Base-by-base conservation (phyloP, 2,113 vertebrate genomes). In the Miniopterus natalensis region DNA sequence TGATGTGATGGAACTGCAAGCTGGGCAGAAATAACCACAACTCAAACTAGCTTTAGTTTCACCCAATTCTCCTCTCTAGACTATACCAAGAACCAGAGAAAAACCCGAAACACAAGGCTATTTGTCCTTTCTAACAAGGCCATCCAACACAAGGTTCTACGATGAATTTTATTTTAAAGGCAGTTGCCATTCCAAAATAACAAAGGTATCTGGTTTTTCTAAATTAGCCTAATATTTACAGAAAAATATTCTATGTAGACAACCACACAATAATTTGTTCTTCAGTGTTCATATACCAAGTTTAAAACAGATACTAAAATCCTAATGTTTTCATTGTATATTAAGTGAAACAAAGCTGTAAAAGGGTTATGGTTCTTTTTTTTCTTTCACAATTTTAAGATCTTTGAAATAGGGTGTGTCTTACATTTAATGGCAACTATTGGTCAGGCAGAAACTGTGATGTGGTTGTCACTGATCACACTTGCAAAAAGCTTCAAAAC, bases 311-410 rank as follows among this genome's bases (percentile, higher is more conserved):
- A 88, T 29, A 84, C 20, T 18, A 80, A 81, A 65, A 93, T 92
- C 55, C 29, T 70, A 94, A 36, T 47, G 40, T 84, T 93, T 95
- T 88, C 81, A 88, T 29, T 53, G n/a, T 53, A 95, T 88, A 92
- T 49, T 80, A 91, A 65, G 57, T 74, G 59, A 95, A 95, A 85
- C 11, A 84, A 6, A 89, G 13, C 23, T 93, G 51, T 90, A 74
- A 65, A 88, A 63, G 27, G 57, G 10, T 63, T 85, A 84, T 8
- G n/a, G 25, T 27, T 47, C 66, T 55, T 36, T 93, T 73, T 94
- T 73, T 79, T 27, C 55, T 78, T 55, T 80, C 70, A 88, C 14
- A 85, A 88, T 73, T 81, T 96, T 84, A 93, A 94, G 59, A 77
- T 27, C 51, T 68, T 61, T 95, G 73, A 90, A 90, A 63, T 59